Base-by-base conservation (phyloP, 2,888 invertebrate genomes). In the Stegophylla sp. region DNA sequence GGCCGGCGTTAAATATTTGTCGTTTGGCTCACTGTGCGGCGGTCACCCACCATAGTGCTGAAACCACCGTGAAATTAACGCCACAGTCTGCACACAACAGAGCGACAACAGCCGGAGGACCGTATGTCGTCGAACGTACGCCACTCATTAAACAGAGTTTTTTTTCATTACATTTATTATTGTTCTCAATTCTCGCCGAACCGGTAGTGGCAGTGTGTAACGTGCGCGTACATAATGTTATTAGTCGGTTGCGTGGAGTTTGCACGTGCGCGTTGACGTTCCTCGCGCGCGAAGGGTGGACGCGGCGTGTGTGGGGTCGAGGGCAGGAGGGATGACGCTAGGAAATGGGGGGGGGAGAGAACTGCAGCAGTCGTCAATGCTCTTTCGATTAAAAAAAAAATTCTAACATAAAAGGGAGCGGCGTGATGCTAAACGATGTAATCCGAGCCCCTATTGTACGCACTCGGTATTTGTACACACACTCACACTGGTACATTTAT, bases 341-440 rank as follows among this genome's bases (percentile, higher is more conserved):
- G 3, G 56, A 13, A n/a, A n/a, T n/a, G n/a, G n/a, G 28, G 3
- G 45, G 13, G 15, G 20, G 5, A 17, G 67, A 56, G 48, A n/a
- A n/a, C n/a, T n/a, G 48, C 41, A 43, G 12, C 67, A 45, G 67
- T 77, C 77, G 77, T 67, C 77, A 67, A 77, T 67, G 45, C 59
- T 56, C 69, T 67, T 76, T 76, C 76, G 66, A 76, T 76, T 76
- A n/a, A n/a, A n/a, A n/a, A n/a, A 76, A 76, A 75, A 56, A 76
- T 66, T 66, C 66, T n/a, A 43, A 67, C 76, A 56, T 66, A 56
- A 76, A 66, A 76, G 76, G 64, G 66, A 51, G 66, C 66, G n/a
- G n/a, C n/a, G n/a, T n/a, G n/a, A 76, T 56, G 56, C 76, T 76
- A 61, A 76, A 76, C 76, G 76, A 20, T 34, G 63, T 56, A 66